Evolutionary conservation across 2,113 vertebrate species (phyloP).

Genomic region (Sigmodon hispidus): DNA sequence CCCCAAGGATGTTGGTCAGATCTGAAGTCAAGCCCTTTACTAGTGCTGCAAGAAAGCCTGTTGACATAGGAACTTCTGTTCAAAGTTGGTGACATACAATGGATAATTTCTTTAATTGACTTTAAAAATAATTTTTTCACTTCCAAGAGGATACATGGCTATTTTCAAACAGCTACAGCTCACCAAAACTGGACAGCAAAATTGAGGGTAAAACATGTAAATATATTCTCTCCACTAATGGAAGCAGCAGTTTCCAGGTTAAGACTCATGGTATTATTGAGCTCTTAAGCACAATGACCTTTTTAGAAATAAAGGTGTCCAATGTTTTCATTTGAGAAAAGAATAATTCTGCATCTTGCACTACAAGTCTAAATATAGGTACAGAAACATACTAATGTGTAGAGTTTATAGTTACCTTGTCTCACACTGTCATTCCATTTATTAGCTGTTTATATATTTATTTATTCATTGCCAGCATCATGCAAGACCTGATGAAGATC

Average conservation of each 20-base stretch:
- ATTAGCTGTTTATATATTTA: neutral
- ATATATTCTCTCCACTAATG: neutral
- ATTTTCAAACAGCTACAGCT: neutral
- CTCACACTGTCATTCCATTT: neutral
- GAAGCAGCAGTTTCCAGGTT: neutral
- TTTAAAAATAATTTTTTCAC: constrained; percentile 26
- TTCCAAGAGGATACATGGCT: neutral
- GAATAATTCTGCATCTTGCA: neutral
- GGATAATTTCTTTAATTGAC: neutral
- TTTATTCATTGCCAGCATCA: neutral
- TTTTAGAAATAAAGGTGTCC: neutral
- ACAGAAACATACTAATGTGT: neutral
- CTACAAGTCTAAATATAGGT: neutral
- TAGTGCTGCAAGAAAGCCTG: neutral
- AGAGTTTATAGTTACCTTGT: neutral
- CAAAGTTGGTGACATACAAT: neutral
- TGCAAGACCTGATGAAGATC: neutral
- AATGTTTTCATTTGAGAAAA: neutral
- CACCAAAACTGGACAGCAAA: neutral
- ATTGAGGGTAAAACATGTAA: constrained; percentile 25
- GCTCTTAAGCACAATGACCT: neutral
- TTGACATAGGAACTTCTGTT: neutral
- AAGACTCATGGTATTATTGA: neutral
- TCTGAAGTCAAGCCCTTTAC: neutral
- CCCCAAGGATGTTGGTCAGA: neutral